Base-by-base conservation (phyloP, 1,140 invertebrate species). In the Ectropis grisescens region DNA sequence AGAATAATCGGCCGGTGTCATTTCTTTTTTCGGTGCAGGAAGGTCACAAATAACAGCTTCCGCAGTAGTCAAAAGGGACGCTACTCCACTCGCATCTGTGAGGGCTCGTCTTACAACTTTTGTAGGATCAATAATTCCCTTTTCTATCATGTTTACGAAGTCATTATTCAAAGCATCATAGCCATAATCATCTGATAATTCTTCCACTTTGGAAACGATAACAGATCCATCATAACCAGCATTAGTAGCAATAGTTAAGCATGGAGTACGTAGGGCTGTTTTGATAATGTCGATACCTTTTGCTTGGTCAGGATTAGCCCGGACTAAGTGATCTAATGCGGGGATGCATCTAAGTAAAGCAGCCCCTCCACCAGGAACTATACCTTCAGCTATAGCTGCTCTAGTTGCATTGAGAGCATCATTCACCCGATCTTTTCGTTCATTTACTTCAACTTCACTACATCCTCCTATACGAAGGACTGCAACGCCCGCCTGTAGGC, bases 71-170 rank as follows among this genome's bases (percentile, higher is more conserved):
- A 93, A 68, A 2, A 93, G 69, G 1, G 90, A 92, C 13, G 91
- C 90, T 12, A 93, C 89, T 33, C 91, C 89, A 33, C 94, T 90
- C 1, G 96, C 96, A 84, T 97, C 94, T 15, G 91, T 89, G 8
- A 98, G 79, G 1, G 96, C 95, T 29, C 94, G 95, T 50, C 93
- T 84, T 0, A 98, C 91, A 35, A 90, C 93, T 80, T 96, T 97
- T 0, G 95, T 97, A 1, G 96, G 96, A 83, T 98, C 96, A 57
- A 98, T 95, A 50, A 98, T 97, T 31, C 96, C 95, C 47, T 88
- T 88, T 42, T 93, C 89, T 40, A 96, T 90, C 88, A 98, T 91
- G 68, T 98, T 91, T 0, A 93, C 91, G 71, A 90, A 98, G 68
- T 93, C 88, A 54, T 91, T 88, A 39, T 91, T 92, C 15, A 94